Percentiles rank a stretch among this genome's conserved stretches.
Conservation (phyloP, 2,113 vertebrate genomes). For the Gorilla gorilla region DNA sequence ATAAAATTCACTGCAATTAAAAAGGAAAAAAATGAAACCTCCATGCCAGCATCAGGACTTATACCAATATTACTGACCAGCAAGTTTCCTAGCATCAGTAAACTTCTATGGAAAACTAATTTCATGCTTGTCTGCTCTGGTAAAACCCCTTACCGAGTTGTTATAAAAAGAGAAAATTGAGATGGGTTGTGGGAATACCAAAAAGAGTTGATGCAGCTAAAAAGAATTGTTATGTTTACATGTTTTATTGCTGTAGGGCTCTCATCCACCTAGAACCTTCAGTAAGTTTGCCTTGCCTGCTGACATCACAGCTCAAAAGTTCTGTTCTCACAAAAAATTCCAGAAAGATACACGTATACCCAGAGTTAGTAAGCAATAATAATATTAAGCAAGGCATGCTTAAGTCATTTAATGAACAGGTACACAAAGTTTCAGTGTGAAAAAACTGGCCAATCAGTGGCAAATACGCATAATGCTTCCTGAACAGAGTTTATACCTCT, state of each 20-base stretch:
- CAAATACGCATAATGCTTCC: neutral
- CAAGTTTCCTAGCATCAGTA: constrained; percentile 64
- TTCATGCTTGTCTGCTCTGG: constrained; percentile 81
- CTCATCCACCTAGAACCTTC: neutral
- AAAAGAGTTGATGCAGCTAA: constrained; percentile 73
- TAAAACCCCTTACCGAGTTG: constrained; percentile 76
- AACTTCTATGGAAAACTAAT: constrained; percentile 79
- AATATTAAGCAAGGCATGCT: neutral
- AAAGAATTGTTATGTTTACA: constrained; percentile 66
- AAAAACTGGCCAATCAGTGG: neutral
- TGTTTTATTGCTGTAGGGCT: constrained; percentile 13
- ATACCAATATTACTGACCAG: constrained; percentile 66
- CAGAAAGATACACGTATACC: neutral
- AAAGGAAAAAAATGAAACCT: constrained; percentile 44
- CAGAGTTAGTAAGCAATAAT: neutral
- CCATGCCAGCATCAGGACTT: constrained; percentile 13
- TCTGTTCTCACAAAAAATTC: neutral
- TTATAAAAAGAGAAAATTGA: constrained; percentile 78
- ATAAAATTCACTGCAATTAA: constrained; percentile 58
- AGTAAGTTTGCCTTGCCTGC: neutral
- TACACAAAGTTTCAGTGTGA: neutral
- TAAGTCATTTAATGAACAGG: neutral
- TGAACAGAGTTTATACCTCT: neutral
- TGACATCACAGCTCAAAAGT: neutral
- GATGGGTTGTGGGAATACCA: constrained; percentile 68